Percentiles rank a stretch among this genome's conserved stretches.
phyloP scores from a whole-genome alignment of 1,140 invertebrate species.

The Macrotrachela quadricornifera region DNA sequence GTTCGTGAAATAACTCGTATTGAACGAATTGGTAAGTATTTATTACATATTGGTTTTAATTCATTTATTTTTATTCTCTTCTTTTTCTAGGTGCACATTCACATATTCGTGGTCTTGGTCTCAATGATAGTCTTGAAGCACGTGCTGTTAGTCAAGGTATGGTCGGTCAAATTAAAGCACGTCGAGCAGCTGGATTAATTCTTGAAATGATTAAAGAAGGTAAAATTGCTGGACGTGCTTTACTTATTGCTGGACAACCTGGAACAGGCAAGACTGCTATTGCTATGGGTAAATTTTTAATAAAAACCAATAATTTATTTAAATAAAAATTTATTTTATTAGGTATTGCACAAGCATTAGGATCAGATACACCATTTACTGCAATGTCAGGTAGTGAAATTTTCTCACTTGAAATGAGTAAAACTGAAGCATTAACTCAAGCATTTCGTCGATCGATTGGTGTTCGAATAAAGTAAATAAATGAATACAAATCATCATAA shows the following conservation, averaged over 20 bases:
- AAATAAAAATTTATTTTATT: conserved; percentile 9
- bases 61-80: too few relatives aligned
- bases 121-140: conserved; percentile 78
- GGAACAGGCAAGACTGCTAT: conserved; percentile 94
- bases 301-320: not conserved
- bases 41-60: too few relatives aligned
- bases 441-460: conserved; percentile 90
- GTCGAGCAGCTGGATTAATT: conserved; percentile 75
- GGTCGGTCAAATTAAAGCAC: conserved; percentile 79
- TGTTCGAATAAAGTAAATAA: conserved; percentile 70
- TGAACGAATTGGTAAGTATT: conserved; percentile 80
- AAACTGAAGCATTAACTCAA: conserved; percentile 91
- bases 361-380: conserved; percentile 84
- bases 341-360: conserved; percentile 71
- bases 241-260: conserved; percentile 81
- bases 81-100: conserved; percentile 98
- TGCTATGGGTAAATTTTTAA: conserved; percentile 47
- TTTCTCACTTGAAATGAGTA: conserved; percentile 94
- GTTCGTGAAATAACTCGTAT: conserved; percentile 76
- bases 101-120: conserved; percentile 81
- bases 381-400: conserved; percentile 95
- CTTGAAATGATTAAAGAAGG: conserved; percentile 94
- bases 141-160: conserved; percentile 78
- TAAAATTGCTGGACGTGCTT: conserved; percentile 86
- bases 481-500: not conserved